Evolutionary conservation across 2,888 invertebrate species (phyloP).

Genomic region (Dorcus hopei): DNA sequence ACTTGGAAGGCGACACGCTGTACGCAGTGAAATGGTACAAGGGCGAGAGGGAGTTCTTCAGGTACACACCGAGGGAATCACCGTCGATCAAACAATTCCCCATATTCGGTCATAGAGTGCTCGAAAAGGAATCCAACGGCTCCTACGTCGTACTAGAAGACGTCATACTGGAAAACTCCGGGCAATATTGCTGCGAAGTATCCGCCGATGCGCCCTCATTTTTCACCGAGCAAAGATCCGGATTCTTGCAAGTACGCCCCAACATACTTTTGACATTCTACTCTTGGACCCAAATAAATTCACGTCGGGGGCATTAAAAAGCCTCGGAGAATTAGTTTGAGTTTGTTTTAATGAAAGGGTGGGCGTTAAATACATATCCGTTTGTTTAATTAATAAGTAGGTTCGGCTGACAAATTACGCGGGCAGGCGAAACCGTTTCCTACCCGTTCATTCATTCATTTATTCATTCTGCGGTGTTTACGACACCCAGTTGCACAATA

Average conservation of each 20-base stretch:
- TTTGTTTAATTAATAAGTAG: no score
- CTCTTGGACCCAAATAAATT: no score
- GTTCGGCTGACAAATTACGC: no score
- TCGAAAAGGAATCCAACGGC: constrained; percentile 52
- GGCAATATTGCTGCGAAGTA: constrained; percentile 45
- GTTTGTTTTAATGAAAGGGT: no score
- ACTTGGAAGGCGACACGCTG: constrained; percentile 63
- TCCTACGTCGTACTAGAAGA: constrained; percentile 42
- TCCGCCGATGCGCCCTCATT: constrained; percentile 48
- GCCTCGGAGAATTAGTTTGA: no score
- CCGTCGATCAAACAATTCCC: constrained; percentile 64
- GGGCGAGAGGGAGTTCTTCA: constrained; percentile 62
- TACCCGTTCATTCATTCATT: no score
- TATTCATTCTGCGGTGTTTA: no score
- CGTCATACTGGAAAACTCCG: constrained; percentile 41
- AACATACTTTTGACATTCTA: constrained; percentile 10
- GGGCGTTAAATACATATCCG: no score
- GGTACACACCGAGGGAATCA: constrained; percentile 58
- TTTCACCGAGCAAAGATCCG: constrained; percentile 41
- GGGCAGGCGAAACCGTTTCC: no score
- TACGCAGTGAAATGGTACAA: constrained; percentile 71
- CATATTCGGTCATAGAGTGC: constrained; percentile 60
- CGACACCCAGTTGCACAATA: no score
- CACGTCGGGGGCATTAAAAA: no score
- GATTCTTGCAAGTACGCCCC: constrained; percentile 57